Evolutionary conservation across 2,888 invertebrate genomes (phyloP), one percentile per base, ranked within the genome.

Genomic region (Drosophila nr. perissopoda): DNA sequence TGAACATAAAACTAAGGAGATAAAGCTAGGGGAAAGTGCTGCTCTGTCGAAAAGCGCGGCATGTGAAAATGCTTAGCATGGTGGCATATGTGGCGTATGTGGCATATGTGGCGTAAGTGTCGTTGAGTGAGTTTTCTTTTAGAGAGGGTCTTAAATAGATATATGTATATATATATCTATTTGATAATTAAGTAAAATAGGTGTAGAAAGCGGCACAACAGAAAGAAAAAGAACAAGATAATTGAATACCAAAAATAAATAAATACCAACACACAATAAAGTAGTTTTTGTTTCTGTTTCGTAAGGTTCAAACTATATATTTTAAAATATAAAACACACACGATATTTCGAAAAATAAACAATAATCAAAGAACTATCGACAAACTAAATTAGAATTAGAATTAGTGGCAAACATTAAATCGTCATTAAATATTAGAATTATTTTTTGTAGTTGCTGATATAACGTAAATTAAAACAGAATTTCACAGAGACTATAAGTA

Each of bases 361-460:
- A 76, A 73, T 71, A 66, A 69, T 75, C 48, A 75, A 78, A 68
- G 69, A 83, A 87, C 79, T 81, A 81, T 80, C 70, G 69, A 81
- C 54, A 84, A 84, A 78, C 70, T 84, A 75, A 75, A 83, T 71
- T 85, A 84, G 82, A 85, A 85, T 87, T 85, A 84, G 82, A 85
- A 85, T 87, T 87, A 86, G 85, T 85, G 83, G 88, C 83, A 82
- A 86, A 87, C 83, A 86, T 87, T 75, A 73, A 76, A 75, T 83
- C 64, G 68, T 84, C 74, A 67, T 79, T 76, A 81, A 75, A 79
- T 68, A 80, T 76, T 83, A 71, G 56, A 75, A 49, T 63, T 73
- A 58, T 40, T 57, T 40, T 38, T 40, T 40, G n/a, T 51, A 31
- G n/a, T 66, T 76, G 49, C 66, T 78, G 60, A 67, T 71, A 64